A percentile compares a stretch with the other conserved stretches of the same genome.
phyloP scores from a whole-genome alignment of 2,113 vertebrate genomes.

The Jaculus jaculus region DNA sequence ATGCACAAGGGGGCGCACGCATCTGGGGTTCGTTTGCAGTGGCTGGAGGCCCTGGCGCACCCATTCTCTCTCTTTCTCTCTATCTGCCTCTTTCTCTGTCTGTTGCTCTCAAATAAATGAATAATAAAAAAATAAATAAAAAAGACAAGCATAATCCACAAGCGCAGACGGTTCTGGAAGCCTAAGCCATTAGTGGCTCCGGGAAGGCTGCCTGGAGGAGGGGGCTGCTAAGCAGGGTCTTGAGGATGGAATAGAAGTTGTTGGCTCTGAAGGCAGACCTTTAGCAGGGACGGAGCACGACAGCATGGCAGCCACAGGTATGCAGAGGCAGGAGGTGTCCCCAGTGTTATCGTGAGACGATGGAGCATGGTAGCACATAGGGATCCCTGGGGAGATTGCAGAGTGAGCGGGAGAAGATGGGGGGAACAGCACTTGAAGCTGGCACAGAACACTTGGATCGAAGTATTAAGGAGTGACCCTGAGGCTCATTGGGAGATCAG shows the following conservation, averaged over 20 bases:
- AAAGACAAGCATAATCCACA: neutral
- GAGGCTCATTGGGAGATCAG: too few relatives aligned
- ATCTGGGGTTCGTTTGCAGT: too few relatives aligned
- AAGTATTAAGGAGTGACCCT: too few relatives aligned
- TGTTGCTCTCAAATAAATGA: too few relatives aligned
- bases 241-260: neutral
- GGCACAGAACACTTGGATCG: neutral
- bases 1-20: too few relatives aligned
- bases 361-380: neutral
- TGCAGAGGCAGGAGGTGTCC: neutral
- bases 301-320: neutral
- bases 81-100: too few relatives aligned
- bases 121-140: too few relatives aligned
- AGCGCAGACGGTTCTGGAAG: neutral
- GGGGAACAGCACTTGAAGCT: neutral
- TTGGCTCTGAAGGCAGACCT: neutral
- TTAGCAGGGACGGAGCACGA: neutral
- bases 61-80: too few relatives aligned
- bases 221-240: neutral
- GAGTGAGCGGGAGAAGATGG: neutral
- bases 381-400: too few relatives aligned
- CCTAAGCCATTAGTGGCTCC: neutral
- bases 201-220: constrained; percentile 22
- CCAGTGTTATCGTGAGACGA: neutral
- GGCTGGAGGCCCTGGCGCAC: too few relatives aligned